Evolutionary conservation across 2,888 invertebrate species (phyloP), one percentile per base, ranked within the genome.

Genomic region (Limnephilus rhombicus): DNA sequence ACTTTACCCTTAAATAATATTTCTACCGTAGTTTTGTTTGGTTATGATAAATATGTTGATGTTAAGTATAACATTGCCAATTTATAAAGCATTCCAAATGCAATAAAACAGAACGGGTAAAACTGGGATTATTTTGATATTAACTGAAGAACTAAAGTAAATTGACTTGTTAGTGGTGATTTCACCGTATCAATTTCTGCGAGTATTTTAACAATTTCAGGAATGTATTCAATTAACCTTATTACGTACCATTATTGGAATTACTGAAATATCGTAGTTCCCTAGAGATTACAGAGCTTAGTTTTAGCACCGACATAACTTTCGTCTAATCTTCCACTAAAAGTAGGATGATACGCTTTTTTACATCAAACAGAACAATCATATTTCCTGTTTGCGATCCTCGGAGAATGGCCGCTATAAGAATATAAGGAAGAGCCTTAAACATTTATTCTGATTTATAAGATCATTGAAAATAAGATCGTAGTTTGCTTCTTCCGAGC

Each of bases 381-480:
- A 90, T 90, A 90, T 90, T 90, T 90, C 24, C 49, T 29, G 82
- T 82, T 89, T 82, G 49, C 49, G 49, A 37, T 90, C 31, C 90
- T 24, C n/a, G n/a, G 45, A 45, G 88, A 89, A 37, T 80, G n/a
- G 37, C 24, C 80, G 88, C 37, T 37, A 80, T 49, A 90, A 82
- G 90, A 80, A 24, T 80, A 37, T 49, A 90, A 49, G 82, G 82
- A 82, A 90, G 82, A 45, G 53, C 49, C 90, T 90, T 82, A 90
- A 90, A 90, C 90, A 90, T 90, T 90, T 90, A 90, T 82, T 90
- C 90, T 90, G 90, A 90, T 90, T 90, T 90, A 90, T 90, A 31
- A 15, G 45, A 82, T 82, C 82, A 29, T 90, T 29, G 90, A 90
- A 90, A 90, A 18, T 81, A 81, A 90, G 49, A 41, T 41, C 45